Conservation (phyloP, 2,797 vertebrate genomes). For the Sparidentex hasta region DNA sequence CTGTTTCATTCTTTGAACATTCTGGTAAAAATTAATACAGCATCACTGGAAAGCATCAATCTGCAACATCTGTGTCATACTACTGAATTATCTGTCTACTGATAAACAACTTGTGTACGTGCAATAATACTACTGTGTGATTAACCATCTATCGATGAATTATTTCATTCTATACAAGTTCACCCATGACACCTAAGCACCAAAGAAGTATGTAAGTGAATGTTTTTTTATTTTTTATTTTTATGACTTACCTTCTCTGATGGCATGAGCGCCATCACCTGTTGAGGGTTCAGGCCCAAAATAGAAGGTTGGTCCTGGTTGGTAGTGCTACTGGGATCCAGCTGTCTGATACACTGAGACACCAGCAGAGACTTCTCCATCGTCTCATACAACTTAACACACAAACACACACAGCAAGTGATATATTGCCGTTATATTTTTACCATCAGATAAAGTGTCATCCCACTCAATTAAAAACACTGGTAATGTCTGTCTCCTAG, state of each 20-base stretch:
- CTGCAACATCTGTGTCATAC: background rate
- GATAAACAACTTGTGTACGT: background rate
- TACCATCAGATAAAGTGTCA: background rate
- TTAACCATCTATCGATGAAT: background rate
- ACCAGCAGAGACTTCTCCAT: conserved; percentile 88
- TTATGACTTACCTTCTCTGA: conserved; percentile 80
- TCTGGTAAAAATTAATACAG: conserved; percentile 69
- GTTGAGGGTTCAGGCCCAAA: conserved; percentile 82
- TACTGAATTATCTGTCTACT: background rate
- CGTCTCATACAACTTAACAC: conserved; percentile 85
- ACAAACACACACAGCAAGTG: background rate
- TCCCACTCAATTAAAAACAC: background rate
- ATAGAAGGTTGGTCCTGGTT: conserved; percentile 71
- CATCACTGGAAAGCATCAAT: background rate
- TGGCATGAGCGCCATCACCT: conserved; percentile 85
- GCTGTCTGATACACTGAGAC: conserved; percentile 81
- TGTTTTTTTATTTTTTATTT: background rate
- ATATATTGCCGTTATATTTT: background rate
- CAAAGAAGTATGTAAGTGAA: too few species aligned
- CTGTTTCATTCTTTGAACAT: conserved; percentile 83
- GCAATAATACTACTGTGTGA: background rate
- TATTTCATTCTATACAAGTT: background rate
- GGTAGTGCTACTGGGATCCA: conserved; percentile 75
- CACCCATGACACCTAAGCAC: background rate
- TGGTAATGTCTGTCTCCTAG: too few species aligned